These are phyloP conservation scores for Lepidothrix coronata DNA, from an alignment of 2,113 vertebrate species.

Conservation along the genomic window DNA sequence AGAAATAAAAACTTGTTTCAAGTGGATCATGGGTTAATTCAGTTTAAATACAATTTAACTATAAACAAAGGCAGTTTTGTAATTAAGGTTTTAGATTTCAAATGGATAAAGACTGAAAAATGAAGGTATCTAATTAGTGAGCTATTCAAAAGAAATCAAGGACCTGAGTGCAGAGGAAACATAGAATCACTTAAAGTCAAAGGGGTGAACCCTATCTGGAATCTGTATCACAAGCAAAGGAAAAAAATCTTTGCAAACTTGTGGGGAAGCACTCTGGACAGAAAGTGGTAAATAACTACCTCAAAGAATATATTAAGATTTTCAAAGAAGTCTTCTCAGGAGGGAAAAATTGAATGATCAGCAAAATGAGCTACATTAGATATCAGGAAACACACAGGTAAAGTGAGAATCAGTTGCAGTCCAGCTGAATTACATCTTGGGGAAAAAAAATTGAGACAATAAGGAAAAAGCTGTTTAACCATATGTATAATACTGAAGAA, in stretches of 20 bases:
- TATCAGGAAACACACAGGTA: background rate
- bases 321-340: background rate
- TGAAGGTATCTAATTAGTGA: conserved; percentile 10
- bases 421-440: background rate
- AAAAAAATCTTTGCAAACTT: conserved; percentile 16
- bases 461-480: background rate
- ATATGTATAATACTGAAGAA: background rate
- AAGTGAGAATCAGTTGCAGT: background rate
- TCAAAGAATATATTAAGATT: background rate
- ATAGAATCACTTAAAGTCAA: background rate
- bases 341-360: background rate
- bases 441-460: background rate
- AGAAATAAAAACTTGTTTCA: conserved; percentile 17
- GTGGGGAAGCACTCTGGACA: background rate
- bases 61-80: conserved; percentile 26
- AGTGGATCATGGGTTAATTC: background rate
- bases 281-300: background rate
- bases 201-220: background rate
- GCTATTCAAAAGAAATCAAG: background rate
- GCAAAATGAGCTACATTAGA: background rate
- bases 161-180: conserved; percentile 1
- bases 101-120: conserved; percentile 22
- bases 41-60: background rate
- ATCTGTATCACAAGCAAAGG: conserved; percentile 5
- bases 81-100: conserved; percentile 34